These are phyloP conservation scores for Drosophila hamatofila DNA, from an alignment of 2,888 invertebrate species.

Conservation along the genomic window DNA sequence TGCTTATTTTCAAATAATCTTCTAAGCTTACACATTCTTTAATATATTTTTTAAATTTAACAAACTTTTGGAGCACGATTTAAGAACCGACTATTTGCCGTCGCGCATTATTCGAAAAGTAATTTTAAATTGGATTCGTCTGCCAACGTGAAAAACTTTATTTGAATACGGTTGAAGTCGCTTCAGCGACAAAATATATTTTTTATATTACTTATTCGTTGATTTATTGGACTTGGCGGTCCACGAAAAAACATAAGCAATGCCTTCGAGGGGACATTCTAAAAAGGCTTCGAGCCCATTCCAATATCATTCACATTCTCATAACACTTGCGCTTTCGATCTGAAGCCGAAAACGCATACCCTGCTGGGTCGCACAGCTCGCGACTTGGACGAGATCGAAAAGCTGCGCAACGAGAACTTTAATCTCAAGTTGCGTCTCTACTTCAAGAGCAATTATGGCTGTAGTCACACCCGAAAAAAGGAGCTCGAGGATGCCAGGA, in stretches of 20 bases:
- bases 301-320: not conserved
- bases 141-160: slow-evolving; percentile 6
- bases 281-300: not conserved
- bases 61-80: slow-evolving; percentile 10
- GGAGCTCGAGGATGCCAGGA: not conserved
- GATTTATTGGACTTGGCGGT: not conserved
- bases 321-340: not conserved
- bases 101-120: not conserved
- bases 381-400: not conserved
- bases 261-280: not conserved
- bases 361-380: not conserved
- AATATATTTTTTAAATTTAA: slow-evolving; percentile 9
- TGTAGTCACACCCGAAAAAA: fast-evolving
- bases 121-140: slow-evolving; percentile 7
- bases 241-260: not conserved
- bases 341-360: not conserved
- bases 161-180: not conserved
- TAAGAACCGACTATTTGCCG: not conserved
- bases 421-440: slow-evolving; percentile 9
- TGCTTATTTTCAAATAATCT: not conserved
- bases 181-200: slow-evolving; percentile 1
- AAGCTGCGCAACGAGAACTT: slow-evolving; percentile 10
- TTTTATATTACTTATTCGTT: not conserved
- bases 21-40: slow-evolving; percentile 6
- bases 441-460: not conserved